These are phyloP conservation scores for Panagrolaimus sp. DNA, from an alignment of 1,140 invertebrate genomes.

Conservation along the genomic window DNA sequence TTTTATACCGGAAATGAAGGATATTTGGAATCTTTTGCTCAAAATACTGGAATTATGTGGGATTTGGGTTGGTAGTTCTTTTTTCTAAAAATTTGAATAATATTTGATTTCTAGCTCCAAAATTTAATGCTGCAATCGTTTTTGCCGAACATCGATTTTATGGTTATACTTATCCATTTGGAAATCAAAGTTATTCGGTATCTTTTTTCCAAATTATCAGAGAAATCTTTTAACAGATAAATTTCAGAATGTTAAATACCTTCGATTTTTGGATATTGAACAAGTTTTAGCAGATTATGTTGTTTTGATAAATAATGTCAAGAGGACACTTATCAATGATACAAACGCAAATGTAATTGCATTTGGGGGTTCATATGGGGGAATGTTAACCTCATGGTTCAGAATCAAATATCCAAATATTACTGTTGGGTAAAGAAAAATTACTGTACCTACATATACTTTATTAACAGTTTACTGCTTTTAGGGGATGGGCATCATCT, in stretches of 20 bases:
- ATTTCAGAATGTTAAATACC: slow-evolving; percentile 68
- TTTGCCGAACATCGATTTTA: slow-evolving; percentile 95
- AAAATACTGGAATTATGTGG: slow-evolving; percentile 69
- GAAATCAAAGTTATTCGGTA: slow-evolving; percentile 72
- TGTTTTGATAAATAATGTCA: slow-evolving; percentile 71
- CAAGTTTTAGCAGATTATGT: slow-evolving; percentile 78
- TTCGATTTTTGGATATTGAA: slow-evolving; percentile 37
- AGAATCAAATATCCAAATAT: slow-evolving; percentile 88
- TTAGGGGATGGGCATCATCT: slow-evolving; percentile 5
- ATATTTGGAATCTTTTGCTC: slow-evolving; percentile 77
- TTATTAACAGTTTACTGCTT: too few species aligned
- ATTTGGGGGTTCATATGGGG: slow-evolving; percentile 73
- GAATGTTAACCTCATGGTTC: slow-evolving; percentile 89
- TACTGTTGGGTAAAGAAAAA: slow-evolving; percentile 68
- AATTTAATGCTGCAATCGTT: slow-evolving; percentile 75
- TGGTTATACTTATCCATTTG: slow-evolving; percentile 79
- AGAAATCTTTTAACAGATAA: too few species aligned
- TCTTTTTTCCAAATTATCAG: too few species aligned
- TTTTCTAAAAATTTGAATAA: slow-evolving; percentile 81
- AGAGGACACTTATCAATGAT: slow-evolving; percentile 52
- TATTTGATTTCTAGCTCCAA: slow-evolving; percentile 63
- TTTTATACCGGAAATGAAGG: slow-evolving; percentile 92
- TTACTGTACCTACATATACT: not conserved
- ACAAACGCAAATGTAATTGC: slow-evolving; percentile 65
- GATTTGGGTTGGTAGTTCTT: slow-evolving; percentile 8